Conservation (phyloP, 2,888 invertebrate genomes). For the Tinea semifulvella region DNA sequence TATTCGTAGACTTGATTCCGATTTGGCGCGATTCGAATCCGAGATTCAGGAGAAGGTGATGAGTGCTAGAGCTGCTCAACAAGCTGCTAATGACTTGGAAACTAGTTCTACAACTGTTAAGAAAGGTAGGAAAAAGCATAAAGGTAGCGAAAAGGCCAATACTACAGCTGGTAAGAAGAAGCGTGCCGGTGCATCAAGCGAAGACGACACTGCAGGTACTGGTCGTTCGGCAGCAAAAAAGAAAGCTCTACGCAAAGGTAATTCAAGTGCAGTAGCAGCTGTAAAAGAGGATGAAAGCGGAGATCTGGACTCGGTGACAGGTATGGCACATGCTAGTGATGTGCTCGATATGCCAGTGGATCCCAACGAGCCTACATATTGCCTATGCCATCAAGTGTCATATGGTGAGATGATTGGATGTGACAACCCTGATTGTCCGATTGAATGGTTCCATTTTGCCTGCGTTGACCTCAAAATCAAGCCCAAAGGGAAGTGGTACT, state of each 20-base stretch:
- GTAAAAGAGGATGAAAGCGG: conserved; percentile 53
- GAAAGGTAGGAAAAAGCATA: conserved; percentile 58
- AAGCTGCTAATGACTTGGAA: conserved; percentile 56
- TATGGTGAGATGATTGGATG: conserved; percentile 98
- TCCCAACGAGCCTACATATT: conserved; percentile 99
- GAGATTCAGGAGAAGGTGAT: conserved; percentile 95
- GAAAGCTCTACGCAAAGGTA: conserved; percentile 48
- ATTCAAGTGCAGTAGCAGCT: conserved; percentile 39
- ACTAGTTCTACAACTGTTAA: conserved; percentile 48
- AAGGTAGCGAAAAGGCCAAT: conserved; percentile 46
- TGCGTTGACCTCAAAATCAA: conserved; percentile 91
- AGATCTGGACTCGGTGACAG: conserved; percentile 59
- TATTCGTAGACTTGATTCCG: conserved; percentile 93
- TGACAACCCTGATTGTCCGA: conserved; percentile 89
- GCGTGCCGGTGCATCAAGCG: conserved; percentile 62
- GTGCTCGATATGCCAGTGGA: conserved; percentile 92
- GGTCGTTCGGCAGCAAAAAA: conserved; percentile 53
- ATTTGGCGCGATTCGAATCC: conserved; percentile 94
- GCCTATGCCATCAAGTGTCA: conserved; percentile 95
- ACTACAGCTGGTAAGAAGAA: conserved; percentile 58
- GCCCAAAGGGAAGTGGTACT: conserved; percentile 96
- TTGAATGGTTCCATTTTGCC: conserved; percentile 97
- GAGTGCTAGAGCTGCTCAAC: conserved; percentile 72
- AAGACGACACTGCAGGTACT: conserved; percentile 47
- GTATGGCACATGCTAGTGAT: conserved; percentile 85